Percentiles rank a stretch among this genome's conserved stretches.
These are phyloP conservation scores for Eurosta solidaginis DNA, from an alignment of 1,140 invertebrate genomes.

Conservation along the genomic window DNA sequence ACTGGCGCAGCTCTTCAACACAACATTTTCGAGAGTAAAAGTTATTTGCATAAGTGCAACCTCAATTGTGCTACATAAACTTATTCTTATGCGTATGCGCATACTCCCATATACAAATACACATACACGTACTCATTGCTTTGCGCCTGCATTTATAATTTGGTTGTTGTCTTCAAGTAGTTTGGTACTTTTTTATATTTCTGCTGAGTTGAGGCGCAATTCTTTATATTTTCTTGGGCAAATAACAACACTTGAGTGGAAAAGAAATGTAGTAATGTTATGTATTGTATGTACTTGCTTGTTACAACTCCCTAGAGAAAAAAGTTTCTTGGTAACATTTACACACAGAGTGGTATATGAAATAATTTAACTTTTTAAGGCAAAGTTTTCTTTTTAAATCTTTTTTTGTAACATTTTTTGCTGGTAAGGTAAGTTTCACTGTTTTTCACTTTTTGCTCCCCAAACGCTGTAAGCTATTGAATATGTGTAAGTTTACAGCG, in stretches of 20 bases:
- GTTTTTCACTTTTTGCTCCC: neutral
- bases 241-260: constrained; percentile 21
- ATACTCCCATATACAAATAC: neutral
- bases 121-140: neutral
- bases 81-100: neutral
- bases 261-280: constrained; percentile 21
- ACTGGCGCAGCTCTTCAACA: neutral
- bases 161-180: neutral
- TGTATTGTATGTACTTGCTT: neutral
- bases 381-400: neutral
- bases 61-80: neutral
- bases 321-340: neutral
- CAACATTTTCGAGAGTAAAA: constrained; percentile 19
- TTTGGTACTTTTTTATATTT: neutral
- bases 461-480: neutral
- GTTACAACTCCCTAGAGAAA: neutral
- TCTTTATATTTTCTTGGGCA: constrained; percentile 9
- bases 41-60: constrained; percentile 29
- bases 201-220: neutral
- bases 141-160: neutral
- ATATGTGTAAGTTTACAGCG: neutral
- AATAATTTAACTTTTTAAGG: neutral
- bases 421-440: neutral
- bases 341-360: neutral
- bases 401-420: too few species aligned